Conservation (phyloP, 2,113 vertebrate species). For the Paradoxurus hermaphroditus region DNA sequence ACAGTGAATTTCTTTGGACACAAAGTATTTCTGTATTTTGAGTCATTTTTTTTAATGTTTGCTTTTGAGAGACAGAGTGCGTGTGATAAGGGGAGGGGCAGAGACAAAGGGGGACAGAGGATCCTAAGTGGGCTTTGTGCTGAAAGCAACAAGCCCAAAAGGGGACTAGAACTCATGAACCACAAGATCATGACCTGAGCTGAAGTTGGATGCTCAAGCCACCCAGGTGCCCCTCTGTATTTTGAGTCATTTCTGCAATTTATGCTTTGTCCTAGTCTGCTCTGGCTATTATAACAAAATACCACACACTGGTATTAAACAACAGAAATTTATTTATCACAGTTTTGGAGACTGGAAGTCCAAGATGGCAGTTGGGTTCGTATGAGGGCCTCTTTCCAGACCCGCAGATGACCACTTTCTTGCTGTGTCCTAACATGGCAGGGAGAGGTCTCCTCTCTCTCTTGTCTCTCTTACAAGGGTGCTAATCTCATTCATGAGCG, state of each 20-base stretch:
- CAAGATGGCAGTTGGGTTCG: not conserved
- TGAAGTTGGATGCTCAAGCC: no score
- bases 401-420: not conserved
- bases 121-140: no score
- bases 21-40: not conserved
- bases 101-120: no score
- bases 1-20: not conserved
- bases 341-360: not conserved
- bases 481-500: not conserved
- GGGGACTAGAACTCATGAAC: no score
- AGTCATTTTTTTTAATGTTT: not conserved
- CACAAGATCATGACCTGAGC: no score
- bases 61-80: no score
- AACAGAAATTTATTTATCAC: not conserved
- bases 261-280: not conserved
- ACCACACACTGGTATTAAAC: not conserved
- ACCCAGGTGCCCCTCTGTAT: no score
- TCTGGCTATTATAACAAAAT: not conserved
- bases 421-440: not conserved
- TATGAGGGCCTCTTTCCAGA: not conserved
- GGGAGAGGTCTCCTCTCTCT: not conserved
- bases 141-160: no score
- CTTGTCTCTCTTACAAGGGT: not conserved
- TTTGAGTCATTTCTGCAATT: not conserved
- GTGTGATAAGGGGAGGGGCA: no score